Conservation (phyloP, 2,797 vertebrate species). For the Myripristis murdjan region DNA sequence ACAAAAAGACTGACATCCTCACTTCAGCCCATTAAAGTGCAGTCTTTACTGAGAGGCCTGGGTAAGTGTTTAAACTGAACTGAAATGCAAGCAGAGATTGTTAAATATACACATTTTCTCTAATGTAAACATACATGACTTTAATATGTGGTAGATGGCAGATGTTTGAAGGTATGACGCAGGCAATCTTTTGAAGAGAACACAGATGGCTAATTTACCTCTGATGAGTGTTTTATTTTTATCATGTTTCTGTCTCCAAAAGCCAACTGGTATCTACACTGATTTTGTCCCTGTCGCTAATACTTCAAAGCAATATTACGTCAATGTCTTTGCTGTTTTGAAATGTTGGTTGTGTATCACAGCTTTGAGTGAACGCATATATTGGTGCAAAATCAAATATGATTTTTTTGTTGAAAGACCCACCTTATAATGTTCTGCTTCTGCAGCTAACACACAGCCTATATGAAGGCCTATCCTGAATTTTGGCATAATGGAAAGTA, state of each 20-base stretch:
- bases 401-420: too few species aligned
- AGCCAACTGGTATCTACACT: not conserved
- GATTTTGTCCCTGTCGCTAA: not conserved
- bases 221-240: not conserved
- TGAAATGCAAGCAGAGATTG: not conserved
- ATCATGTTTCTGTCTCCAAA: too few species aligned
- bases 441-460: too few species aligned
- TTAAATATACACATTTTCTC: slow-evolving; percentile 39
- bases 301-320: not conserved
- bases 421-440: too few species aligned
- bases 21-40: not conserved
- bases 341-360: not conserved
- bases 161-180: slow-evolving; percentile 2
- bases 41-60: slow-evolving; percentile 6
- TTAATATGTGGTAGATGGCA: not conserved
- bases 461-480: too few species aligned
- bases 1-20: slow-evolving; percentile 1
- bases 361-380: too few species aligned
- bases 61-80: slow-evolving; percentile 33
- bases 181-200: slow-evolving; percentile 5
- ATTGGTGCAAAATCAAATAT: too few species aligned
- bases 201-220: not conserved
- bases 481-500: too few species aligned
- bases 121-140: slow-evolving; percentile 29
- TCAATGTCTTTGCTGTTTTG: not conserved